Percentiles rank a stretch among this genome's conserved stretches.
Conservation (phyloP, 2,888 invertebrate species). For the Mamestra brassicae region DNA sequence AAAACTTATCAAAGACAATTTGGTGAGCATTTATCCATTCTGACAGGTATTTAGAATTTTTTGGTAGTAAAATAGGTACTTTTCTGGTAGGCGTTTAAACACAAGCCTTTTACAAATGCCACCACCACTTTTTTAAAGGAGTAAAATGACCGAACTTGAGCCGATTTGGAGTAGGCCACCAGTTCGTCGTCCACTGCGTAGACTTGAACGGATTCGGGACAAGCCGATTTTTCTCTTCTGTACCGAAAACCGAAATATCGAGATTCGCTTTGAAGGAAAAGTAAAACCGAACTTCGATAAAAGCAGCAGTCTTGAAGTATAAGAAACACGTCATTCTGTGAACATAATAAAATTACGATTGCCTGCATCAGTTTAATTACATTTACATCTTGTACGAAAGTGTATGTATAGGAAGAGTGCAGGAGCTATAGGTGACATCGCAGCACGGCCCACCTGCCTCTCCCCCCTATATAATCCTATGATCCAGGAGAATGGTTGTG, state of each 20-base stretch:
- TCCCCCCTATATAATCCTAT: too few relatives aligned
- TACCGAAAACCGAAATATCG: conserved; percentile 21
- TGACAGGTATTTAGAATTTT: too few relatives aligned
- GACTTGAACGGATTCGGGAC: conserved; percentile 33
- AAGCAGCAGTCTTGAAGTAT: conserved; percentile 20
- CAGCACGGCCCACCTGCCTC: too few relatives aligned
- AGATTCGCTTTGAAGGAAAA: conserved; percentile 31
- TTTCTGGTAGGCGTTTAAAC: too few relatives aligned
- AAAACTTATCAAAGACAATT: background rate
- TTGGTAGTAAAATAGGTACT: too few relatives aligned
- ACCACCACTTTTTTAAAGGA: conserved; percentile 7
- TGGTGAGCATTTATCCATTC: background rate
- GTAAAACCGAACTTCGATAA: conserved; percentile 30
- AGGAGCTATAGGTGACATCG: too few relatives aligned
- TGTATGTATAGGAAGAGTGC: too few relatives aligned
- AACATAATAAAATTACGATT: conserved; percentile 10
- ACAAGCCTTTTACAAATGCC: conserved; percentile 27
- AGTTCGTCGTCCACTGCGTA: background rate
- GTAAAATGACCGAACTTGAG: accelerated
- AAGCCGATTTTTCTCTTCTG: accelerated
- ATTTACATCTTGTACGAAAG: too few relatives aligned
- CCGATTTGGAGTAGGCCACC: conserved; percentile 19
- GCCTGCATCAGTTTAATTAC: background rate
- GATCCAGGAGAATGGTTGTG: too few relatives aligned
- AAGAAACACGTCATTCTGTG: conserved; percentile 28